Evolutionary conservation across 2,113 vertebrate genomes (phyloP), one percentile per base, ranked within the genome.

Genomic region (Brachypodius melanocephalos): DNA sequence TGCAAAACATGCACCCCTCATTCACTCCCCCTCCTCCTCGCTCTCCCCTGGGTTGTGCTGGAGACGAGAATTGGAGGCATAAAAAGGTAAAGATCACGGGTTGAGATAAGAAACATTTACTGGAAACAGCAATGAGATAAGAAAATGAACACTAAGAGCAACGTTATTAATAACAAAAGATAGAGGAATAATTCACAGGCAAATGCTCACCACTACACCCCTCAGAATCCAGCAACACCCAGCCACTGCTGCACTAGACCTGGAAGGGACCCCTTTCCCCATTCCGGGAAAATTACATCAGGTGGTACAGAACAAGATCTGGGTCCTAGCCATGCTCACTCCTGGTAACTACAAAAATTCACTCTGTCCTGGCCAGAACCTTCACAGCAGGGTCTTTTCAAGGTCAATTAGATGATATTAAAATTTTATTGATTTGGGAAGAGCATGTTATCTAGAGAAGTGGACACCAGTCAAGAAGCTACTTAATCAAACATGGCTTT

Each of bases 1-100:
- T 59, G 32, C 26, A 67, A 51, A 43, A 17, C 36, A 43, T 14
- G 7, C 5, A 5, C 5, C 4, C 12, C 3, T 76, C 1, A 0
- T 24, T 75, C 34, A 49, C 16, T 48, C 12, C 29, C 5, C 6
- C 16, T 18, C 10, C 26, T 45, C 8, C 21, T 69, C n/a, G 8
- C 15, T 32, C 28, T 52, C 38, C n/a, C 24, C n/a, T 28, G 29
- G 28, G 5, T 8, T 13, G 2, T 22, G 8, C 22, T 61, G 63
- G n/a, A 57, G 49, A 40, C 8, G 24, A 40, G 43, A 85, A 25
- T 3, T 19, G 6, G 51, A 74, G 24, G 19, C 10, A 74, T 19
- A 42, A 34, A 65, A 34, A 17, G 12, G 20, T 58, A 31, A 66
- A 66, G 24, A 58, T 66, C 25, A 42, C 0, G 0, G 19, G 17